Evolutionary conservation across 2,888 invertebrate genomes (phyloP).

Genomic region (Cheilosia scutellata): DNA sequence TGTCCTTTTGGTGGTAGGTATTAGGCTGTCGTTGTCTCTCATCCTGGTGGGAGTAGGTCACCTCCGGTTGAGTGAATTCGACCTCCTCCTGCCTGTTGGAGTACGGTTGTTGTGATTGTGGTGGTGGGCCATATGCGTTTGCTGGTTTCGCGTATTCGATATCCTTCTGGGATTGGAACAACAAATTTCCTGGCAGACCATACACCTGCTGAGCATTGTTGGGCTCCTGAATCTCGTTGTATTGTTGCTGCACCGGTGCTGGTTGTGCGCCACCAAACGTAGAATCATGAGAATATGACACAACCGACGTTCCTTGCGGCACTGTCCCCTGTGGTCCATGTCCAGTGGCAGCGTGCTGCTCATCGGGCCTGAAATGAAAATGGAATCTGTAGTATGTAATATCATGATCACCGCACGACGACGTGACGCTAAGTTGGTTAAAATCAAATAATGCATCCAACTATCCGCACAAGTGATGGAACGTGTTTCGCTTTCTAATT

Average conservation of each 20-base stretch:
- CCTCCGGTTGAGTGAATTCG: conserved; percentile 12
- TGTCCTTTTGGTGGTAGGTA: conserved; percentile 36
- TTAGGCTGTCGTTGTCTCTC: background rate
- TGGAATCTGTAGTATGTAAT: conserved; percentile 24
- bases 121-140: conserved; percentile 35
- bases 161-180: conserved; percentile 50
- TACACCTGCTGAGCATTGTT: conserved; percentile 45
- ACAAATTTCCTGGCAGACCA: conserved; percentile 38
- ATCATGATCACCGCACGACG: conserved; percentile 32
- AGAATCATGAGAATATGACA: conserved; percentile 72
- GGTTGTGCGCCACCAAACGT: conserved; percentile 37
- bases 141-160: conserved; percentile 52
- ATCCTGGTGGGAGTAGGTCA: background rate
- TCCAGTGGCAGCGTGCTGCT: conserved; percentile 64
- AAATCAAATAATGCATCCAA: conserved; percentile 36
- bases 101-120: conserved; percentile 14
- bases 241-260: conserved; percentile 73
- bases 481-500: conserved; percentile 72
- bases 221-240: conserved; percentile 70
- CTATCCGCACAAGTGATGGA: conserved; percentile 43
- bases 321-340: conserved; percentile 76
- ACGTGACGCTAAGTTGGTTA: background rate
- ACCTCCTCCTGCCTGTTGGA: conserved; percentile 23
- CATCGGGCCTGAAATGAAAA: conserved; percentile 69
- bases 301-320: conserved; percentile 74